Evolutionary conservation across 2,113 vertebrate species (phyloP), one percentile per base, ranked within the genome.

Genomic region (Dromaius novaehollandiae): DNA sequence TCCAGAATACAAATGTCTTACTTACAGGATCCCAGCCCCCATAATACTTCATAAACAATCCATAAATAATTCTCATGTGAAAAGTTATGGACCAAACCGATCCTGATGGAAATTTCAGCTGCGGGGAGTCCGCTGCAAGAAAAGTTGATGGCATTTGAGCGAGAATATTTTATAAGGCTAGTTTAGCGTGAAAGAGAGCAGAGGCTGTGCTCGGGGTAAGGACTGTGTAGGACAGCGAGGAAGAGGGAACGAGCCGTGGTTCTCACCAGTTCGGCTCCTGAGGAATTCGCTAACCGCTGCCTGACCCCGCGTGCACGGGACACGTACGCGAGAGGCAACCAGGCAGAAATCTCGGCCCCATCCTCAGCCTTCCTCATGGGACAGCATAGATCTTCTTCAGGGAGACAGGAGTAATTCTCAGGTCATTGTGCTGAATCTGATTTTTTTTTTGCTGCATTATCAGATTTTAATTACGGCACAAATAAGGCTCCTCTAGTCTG

Each of bases 361-460:
- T 83, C 88, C 68, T 88, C 90, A 40, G 26, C 17, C 0, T 0
- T 42, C 48, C 82, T 83, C 44, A 2, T 64, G 69, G 89, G 69
- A 92, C 34, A 46, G 34, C 11, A 63, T 9, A 86, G 68, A 95
- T 88, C 68, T 13, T 92, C 50, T 8, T 82, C 75, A 30, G 5
- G 24, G 89, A 81, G 81, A 87, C 69, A 75, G 81, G 21, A 90
- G 32, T 81, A 51, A 75, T 92, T 87, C 93, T 60, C 69, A 90
- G 65, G 51, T 81, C 69, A 46, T 25, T 38, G 60, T 0, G 5
- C 15, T 2, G 1, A 50, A 19, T 44, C 28, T 10, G 20, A 12
- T 15, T 7, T 32, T 10, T 65, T 38, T 73, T n/a, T 19, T 28
- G 0, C 9, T 11, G 10, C 17, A 2, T 83, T 68, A 86, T 86